Conservation (phyloP, 2,113 vertebrate genomes). For the Heterochromis multidens region DNA sequence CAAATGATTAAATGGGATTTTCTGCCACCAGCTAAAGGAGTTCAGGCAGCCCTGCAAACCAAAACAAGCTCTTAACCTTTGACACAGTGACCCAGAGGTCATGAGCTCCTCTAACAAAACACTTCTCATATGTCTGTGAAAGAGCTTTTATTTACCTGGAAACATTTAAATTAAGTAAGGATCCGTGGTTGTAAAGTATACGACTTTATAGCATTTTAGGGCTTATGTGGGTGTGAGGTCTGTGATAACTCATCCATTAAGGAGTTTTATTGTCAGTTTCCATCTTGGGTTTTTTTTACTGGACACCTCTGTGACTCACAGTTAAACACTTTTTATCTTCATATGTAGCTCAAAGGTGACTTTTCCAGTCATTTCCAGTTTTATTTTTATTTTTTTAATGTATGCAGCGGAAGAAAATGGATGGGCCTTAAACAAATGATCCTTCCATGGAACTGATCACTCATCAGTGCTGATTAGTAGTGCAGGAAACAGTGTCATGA, state of each 20-base stretch:
- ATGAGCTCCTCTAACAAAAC: neutral
- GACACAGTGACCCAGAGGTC: neutral
- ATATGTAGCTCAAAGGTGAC: neutral
- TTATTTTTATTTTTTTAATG: no score
- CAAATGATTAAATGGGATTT: neutral
- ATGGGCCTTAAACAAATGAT: no score
- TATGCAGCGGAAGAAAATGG: no score
- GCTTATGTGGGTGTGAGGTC: neutral
- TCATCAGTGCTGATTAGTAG: neutral
- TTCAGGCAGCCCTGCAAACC: neutral
- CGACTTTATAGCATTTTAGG: neutral
- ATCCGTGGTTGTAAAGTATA: neutral
- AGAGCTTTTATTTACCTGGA: neutral
- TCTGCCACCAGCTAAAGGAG: neutral
- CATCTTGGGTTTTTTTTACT: neutral
- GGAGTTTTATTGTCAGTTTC: accelerated
- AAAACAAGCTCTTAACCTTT: neutral
- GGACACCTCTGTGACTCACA: neutral
- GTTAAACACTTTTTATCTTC: neutral
- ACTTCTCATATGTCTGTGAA: neutral
- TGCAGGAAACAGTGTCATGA: no score
- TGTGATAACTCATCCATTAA: neutral
- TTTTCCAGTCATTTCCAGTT: neutral
- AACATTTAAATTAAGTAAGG: neutral
- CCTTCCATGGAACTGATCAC: no score